Base-by-base conservation (phyloP, 1,140 invertebrate species). In the Leptopilina clavipes region DNA sequence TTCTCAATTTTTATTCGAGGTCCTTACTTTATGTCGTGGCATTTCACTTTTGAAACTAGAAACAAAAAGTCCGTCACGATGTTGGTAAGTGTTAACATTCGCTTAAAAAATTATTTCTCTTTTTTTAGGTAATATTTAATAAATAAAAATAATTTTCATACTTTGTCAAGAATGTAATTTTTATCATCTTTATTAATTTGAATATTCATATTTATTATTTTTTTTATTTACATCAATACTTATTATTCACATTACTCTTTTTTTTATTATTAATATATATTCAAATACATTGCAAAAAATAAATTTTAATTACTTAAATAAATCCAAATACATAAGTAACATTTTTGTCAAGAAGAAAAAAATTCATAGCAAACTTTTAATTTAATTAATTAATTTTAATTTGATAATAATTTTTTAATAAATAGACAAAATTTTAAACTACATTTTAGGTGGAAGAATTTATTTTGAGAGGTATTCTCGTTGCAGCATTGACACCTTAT, bases 401-500 rank as follows among this genome's bases (percentile, higher is more conserved):
- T 48, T 3, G 3, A 48, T 14, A 1, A 18, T 56, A 19, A 19
- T 56, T 19, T 19, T n/a, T n/a, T n/a, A n/a, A 17, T 1, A 19
- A 56, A 56, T 59, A 22, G 9, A 14, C n/a, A n/a, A n/a, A n/a
- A n/a, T n/a, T 56, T 19, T 19, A 19, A 22, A 56, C 22, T 22
- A 1, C 5, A 17, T 56, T 56, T 19, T 25, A 25, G 56, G 9
- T 59, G 56, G 56, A 59, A 31, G 19, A 22, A 59, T 59, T 25
- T 59, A 52, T 52, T 59, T 59, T 59, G 5, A 59, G 19, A 59
- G 12, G 56, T 12, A 25, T 25, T 25, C 56, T 59, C 10, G 92
- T 92, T 3, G 94, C 94, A 0, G 94, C 94, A 1, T 94, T 95
- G 52, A 94, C 94, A 0, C 92, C 93, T 1, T 92, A 94, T 45